phyloP scores from a whole-genome alignment of 30 jellyfish, hydroid and myxozoan species.

The Aurelia aurita complex sp. Pacific region DNA sequence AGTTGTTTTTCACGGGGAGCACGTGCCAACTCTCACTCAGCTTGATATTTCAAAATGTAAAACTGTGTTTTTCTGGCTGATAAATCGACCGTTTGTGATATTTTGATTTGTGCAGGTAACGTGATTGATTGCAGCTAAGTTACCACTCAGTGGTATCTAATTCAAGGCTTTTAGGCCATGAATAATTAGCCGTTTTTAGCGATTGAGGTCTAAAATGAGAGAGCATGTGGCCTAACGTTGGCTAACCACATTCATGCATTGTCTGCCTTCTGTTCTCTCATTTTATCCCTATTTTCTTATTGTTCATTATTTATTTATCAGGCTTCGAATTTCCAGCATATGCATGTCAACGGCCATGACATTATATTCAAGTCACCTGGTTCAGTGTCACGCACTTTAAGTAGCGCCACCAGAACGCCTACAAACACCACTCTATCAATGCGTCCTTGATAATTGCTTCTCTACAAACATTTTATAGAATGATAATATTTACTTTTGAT shows the following conservation, averaged over 20 bases:
- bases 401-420: conserved; percentile 34
- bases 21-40: no score
- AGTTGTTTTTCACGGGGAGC: no score
- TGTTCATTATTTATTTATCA: conserved; percentile 37
- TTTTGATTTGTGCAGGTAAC: neutral
- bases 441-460: no score
- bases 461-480: no score
- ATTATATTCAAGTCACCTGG: conserved; percentile 21
- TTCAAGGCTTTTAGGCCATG: conserved; percentile 21
- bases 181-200: conserved; percentile 5
- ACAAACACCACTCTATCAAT: no score
- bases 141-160: conserved; percentile 45
- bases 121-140: neutral
- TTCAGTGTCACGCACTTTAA: conserved; percentile 19
- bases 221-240: conserved; percentile 45
- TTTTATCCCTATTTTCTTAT: conserved; percentile 42
- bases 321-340: conserved; percentile 5
- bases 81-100: no score
- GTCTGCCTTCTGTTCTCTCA: conserved; percentile 67
- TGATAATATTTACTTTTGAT: no score
- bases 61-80: no score
- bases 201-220: conserved; percentile 24
- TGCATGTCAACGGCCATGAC: conserved; percentile 51
- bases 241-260: conserved; percentile 55
- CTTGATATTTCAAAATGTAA: no score